Conservation (phyloP, 2,113 vertebrate genomes). For the Struthio camelus region DNA sequence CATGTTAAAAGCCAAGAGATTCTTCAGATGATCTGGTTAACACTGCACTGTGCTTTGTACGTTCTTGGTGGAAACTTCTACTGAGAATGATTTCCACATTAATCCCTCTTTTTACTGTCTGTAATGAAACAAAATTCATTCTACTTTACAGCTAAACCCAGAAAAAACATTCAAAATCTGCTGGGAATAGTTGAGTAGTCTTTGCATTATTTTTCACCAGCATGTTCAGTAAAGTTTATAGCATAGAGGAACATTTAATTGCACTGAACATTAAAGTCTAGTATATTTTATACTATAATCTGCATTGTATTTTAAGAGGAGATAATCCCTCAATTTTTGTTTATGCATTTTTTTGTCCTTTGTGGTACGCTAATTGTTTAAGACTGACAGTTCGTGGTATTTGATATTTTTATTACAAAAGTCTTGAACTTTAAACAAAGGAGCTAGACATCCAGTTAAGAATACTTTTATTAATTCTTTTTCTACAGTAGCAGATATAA, state of each 20-base stretch:
- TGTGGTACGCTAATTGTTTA: not conserved
- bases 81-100: not conserved
- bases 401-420: not conserved
- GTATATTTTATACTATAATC: not conserved
- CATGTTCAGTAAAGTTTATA: not conserved
- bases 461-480: not conserved
- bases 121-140: not conserved
- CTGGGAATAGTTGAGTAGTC: not conserved
- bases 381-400: not conserved
- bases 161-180: not conserved
- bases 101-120: not conserved
- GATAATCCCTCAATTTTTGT: not conserved
- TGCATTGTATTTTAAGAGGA: not conserved
- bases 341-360: not conserved
- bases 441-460: not conserved
- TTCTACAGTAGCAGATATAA: not conserved
- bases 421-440: not conserved
- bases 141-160: not conserved
- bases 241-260: not conserved
- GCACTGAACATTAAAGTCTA: not conserved
- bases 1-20: not conserved
- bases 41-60: not conserved
- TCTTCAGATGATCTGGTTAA: not conserved
- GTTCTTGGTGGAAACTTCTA: not conserved
- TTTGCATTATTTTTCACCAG: constrained; percentile 11